A percentile compares a stretch with the other conserved stretches of the same genome.
These are phyloP conservation scores for Campylomormyrus tamandua DNA, from an alignment of 2,113 vertebrate species.

Conservation along the genomic window DNA sequence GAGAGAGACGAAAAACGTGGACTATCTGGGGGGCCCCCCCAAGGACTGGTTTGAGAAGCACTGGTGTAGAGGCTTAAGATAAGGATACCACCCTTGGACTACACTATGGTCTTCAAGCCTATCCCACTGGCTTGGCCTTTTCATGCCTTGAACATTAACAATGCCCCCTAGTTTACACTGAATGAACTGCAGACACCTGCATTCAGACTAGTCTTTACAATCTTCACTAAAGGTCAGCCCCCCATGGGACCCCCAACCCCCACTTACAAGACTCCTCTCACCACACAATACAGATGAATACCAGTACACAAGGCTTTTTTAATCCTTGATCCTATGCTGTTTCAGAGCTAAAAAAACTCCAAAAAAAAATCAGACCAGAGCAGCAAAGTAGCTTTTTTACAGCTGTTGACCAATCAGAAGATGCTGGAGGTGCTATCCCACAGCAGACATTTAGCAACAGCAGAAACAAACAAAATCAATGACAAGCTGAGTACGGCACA, in stretches of 20 bases:
- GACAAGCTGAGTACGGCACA: background rate
- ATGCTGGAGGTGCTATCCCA: background rate
- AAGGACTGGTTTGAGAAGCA: background rate
- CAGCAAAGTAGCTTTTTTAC: slow-evolving; percentile 25
- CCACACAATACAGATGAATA: background rate
- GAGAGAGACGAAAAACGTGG: background rate
- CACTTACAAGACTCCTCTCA: background rate
- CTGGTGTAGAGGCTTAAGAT: background rate
- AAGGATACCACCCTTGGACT: background rate
- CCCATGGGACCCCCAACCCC: background rate
- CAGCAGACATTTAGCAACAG: background rate
- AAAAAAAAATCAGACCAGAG: slow-evolving; percentile 43
- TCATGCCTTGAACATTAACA: background rate
- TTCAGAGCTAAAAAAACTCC: slow-evolving; percentile 48
- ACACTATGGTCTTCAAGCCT: background rate
- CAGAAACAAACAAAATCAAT: background rate
- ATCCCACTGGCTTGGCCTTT: background rate
- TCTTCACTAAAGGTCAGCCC: background rate
- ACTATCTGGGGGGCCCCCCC: background rate
- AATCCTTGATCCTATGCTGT: slow-evolving; percentile 45
- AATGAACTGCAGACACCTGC: background rate
- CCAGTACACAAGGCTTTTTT: slow-evolving; percentile 23
- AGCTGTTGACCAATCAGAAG: background rate
- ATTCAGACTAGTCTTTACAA: background rate
- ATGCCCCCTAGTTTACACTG: background rate